Percentiles rank a stretch among this genome's conserved stretches.
Conservation (phyloP, 2,113 vertebrate genomes). For the Amblyopsis rosae region DNA sequence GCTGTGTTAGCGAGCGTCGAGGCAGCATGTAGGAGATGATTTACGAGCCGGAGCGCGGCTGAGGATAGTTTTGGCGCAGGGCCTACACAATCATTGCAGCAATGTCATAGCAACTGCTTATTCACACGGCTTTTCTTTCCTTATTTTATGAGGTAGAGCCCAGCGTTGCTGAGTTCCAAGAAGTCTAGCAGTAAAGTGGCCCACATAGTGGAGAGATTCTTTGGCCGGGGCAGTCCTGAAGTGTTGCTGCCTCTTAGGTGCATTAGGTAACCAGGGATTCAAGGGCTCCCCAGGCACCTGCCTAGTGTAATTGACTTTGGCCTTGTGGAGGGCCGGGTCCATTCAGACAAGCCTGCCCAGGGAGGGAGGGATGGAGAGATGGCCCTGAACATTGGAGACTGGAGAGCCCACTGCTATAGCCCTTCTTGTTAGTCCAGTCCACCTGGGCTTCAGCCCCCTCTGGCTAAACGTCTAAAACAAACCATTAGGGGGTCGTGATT, state of each 20-base stretch:
- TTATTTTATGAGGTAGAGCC: constrained; percentile 22
- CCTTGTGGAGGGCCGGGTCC: constrained; percentile 68
- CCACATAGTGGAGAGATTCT: constrained; percentile 27
- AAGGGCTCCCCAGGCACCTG: constrained; percentile 49
- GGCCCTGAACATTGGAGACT: constrained; percentile 50
- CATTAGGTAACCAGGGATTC: constrained; percentile 63
- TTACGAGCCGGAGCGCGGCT: constrained; percentile 27
- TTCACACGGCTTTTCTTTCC: constrained; percentile 29
- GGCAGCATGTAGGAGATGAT: constrained; percentile 36
- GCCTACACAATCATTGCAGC: constrained; percentile 13
- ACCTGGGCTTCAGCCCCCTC: constrained; percentile 55
- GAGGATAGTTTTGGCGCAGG: constrained; percentile 28
- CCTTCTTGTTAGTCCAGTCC: constrained; percentile 61
- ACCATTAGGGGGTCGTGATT: constrained; percentile 38
- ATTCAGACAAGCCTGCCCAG: constrained; percentile 62
- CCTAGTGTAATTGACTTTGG: constrained; percentile 73
- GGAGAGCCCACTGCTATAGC: constrained; percentile 54
- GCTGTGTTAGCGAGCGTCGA: constrained; percentile 16
- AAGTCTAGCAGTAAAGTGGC: constrained; percentile 8
- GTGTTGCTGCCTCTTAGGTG: constrained; percentile 53
- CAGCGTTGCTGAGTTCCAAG: constrained; percentile 25
- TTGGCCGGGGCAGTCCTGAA: constrained; percentile 41
- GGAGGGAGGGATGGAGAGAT: constrained; percentile 31
- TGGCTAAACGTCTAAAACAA: constrained; percentile 62
- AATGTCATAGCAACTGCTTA: constrained; percentile 27